Conservation (phyloP, 2,888 invertebrate genomes). For the Agrenia bidenticulata region DNA sequence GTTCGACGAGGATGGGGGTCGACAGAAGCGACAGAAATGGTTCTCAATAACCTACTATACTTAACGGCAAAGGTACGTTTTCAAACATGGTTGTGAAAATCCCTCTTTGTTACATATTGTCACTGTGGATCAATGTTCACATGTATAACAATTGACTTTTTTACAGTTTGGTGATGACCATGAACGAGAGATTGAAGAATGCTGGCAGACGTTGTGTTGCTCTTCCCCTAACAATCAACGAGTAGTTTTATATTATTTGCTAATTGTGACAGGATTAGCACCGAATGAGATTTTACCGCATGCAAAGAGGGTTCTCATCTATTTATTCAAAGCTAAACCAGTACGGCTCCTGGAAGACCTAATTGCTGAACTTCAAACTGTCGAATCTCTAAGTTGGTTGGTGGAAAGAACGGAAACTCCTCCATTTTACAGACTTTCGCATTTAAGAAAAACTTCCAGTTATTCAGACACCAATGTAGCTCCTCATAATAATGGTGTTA, state of each 20-base stretch:
- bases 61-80: conserved; percentile 84
- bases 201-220: conserved; percentile 93
- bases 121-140: neutral
- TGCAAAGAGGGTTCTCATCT: conserved; percentile 91
- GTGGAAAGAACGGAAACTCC: conserved; percentile 97
- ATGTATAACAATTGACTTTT: conserved; percentile 21
- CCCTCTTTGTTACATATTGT: too few relatives aligned
- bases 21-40: conserved; percentile 99
- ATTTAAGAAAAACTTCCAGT: conserved; percentile 85
- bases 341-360: conserved; percentile 93
- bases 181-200: conserved; percentile 89
- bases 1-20: conserved; percentile 85
- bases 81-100: neutral
- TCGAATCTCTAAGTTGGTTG: conserved; percentile 91
- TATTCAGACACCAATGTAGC: conserved; percentile 63
- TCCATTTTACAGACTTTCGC: conserved; percentile 92
- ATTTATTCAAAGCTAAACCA: conserved; percentile 86
- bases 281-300: conserved; percentile 88
- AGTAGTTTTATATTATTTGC: conserved; percentile 91
- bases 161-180: conserved; percentile 90
- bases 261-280: conserved; percentile 97
- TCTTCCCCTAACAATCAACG: conserved; percentile 97
- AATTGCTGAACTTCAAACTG: conserved; percentile 95
- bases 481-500: conserved; percentile 27
- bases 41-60: conserved; percentile 96